Conservation (phyloP, 2,888 invertebrate species). For the Keiferia lycopersicella region DNA sequence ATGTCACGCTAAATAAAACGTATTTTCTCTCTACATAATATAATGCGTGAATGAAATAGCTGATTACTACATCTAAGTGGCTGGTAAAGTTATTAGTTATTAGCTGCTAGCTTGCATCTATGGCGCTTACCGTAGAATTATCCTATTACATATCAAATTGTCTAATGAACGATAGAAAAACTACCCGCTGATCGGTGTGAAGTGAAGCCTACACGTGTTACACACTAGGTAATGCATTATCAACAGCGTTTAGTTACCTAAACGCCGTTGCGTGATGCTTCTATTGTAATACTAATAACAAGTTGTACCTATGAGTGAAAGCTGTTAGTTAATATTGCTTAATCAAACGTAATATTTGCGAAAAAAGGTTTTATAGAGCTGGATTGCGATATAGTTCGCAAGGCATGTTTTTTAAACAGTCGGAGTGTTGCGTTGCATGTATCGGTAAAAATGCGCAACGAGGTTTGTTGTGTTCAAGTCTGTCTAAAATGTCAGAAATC, state of each 20-base stretch:
- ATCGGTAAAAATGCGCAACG: too few species aligned
- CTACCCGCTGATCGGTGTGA: conserved; percentile 30
- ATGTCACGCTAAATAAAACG: too few species aligned
- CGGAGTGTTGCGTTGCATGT: not conserved
- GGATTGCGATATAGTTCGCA: not conserved
- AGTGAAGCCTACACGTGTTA: conserved; percentile 37
- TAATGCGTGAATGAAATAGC: too few species aligned
- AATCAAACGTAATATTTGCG: conserved; percentile 61
- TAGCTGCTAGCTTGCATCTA: not conserved
- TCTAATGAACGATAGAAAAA: conserved; percentile 17
- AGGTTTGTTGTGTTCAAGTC: too few species aligned
- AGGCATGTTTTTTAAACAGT: not conserved
- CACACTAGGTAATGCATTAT: conserved; percentile 45
- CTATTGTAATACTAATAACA: conserved; percentile 55
- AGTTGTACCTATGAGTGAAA: conserved; percentile 66
- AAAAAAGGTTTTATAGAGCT: conserved; percentile 42
- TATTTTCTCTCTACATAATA: too few species aligned
- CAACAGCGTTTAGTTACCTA: conserved; percentile 61
- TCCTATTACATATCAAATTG: not conserved
- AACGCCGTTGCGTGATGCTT: conserved; percentile 67
- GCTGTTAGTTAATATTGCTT: conserved; percentile 58
- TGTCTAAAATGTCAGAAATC: too few species aligned
- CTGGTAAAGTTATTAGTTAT: not conserved
- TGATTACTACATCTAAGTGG: too few species aligned
- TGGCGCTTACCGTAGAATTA: not conserved